Evolutionary conservation across 1,140 invertebrate species (phyloP).

Genomic region (Delia radicum): DNA sequence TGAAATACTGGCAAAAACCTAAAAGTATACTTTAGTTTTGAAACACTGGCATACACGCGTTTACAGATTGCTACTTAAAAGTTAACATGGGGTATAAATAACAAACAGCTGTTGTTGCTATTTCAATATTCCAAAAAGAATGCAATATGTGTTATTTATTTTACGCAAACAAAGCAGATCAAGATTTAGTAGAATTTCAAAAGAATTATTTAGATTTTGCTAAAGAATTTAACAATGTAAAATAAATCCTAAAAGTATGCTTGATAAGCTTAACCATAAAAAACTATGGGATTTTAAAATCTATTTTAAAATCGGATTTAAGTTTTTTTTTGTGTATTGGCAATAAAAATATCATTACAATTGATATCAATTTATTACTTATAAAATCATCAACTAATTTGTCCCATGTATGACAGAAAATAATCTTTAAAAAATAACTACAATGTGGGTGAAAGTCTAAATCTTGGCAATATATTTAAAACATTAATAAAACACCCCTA

Average conservation of each 20-base stretch:
- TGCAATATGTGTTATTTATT: not conserved
- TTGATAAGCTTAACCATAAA: too few species aligned
- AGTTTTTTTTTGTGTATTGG: not conserved
- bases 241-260: not conserved
- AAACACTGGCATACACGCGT: not conserved
- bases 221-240: not conserved
- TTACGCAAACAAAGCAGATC: not conserved
- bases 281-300: too few species aligned
- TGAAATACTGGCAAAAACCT: not conserved
- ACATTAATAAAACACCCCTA: too few species aligned
- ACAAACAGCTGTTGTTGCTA: conserved; percentile 1
- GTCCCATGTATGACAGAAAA: too few species aligned
- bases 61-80: not conserved
- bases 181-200: not conserved
- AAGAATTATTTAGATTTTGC: not conserved
- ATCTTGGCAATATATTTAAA: too few species aligned
- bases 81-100: not conserved
- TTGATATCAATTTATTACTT: too few species aligned
- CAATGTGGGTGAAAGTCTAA: too few species aligned
- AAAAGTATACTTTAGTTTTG: not conserved
- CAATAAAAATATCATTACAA: too few species aligned
- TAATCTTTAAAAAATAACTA: too few species aligned
- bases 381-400: too few species aligned
- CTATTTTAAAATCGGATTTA: too few species aligned
- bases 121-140: not conserved